These are phyloP conservation scores for Anoncus sp. DNA, from an alignment of 2,888 invertebrate genomes.

Conservation along the genomic window DNA sequence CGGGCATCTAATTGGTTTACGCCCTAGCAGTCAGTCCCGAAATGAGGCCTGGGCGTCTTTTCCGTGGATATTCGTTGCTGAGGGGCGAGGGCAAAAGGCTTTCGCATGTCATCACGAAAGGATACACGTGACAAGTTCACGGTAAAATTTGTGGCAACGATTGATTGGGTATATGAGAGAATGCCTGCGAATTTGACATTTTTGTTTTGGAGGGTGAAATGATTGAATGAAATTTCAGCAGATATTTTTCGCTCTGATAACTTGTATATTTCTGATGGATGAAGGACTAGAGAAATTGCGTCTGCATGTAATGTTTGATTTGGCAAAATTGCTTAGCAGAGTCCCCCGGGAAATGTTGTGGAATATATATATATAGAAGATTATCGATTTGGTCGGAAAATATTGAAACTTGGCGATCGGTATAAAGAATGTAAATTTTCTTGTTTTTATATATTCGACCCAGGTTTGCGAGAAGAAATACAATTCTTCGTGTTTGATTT, in stretches of 20 bases:
- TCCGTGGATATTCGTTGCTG: constrained; percentile 20
- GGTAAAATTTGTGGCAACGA: constrained; percentile 12
- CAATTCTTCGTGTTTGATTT: constrained; percentile 25
- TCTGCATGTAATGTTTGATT: no score
- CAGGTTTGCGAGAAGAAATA: background rate
- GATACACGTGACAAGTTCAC: constrained; percentile 26
- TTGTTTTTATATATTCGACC: background rate
- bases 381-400: no score
- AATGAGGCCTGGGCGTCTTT: constrained; percentile 37
- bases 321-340: no score
- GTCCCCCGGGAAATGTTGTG: no score
- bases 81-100: constrained; percentile 15
- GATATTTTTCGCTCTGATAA: background rate
- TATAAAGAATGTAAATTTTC: background rate
- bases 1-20: constrained; percentile 77
- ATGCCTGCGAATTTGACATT: constrained; percentile 5
- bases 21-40: constrained; percentile 53
- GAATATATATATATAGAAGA: no score
- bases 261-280: background rate
- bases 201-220: background rate
- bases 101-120: constrained; percentile 6
- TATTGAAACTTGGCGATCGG: no score
- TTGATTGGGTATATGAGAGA: constrained; percentile 5
- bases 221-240: background rate
- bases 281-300: background rate